Evolutionary conservation across 2,888 invertebrate genomes (phyloP).

Genomic region (Phrixothrix hirtus): DNA sequence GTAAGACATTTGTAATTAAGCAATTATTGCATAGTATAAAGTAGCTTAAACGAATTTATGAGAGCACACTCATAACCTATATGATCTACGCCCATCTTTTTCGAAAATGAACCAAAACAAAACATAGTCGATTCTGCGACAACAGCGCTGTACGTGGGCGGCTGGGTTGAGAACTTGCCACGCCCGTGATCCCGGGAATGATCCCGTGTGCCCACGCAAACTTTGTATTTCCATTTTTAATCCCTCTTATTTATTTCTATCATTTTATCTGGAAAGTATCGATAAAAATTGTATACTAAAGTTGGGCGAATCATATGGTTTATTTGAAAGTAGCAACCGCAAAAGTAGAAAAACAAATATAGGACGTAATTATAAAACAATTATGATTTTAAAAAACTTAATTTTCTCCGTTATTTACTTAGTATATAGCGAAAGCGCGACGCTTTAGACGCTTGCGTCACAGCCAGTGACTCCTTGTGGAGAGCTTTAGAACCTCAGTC

Average conservation of each 20-base stretch:
- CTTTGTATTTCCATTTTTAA: neutral
- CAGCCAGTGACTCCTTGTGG: constrained; percentile 47
- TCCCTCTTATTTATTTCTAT: constrained; percentile 2
- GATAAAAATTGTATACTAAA: no score
- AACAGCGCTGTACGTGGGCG: constrained; percentile 38
- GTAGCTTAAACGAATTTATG: neutral
- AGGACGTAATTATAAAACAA: no score
- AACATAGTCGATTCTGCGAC: constrained; percentile 45
- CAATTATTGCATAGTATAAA: no score
- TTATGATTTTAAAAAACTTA: no score
- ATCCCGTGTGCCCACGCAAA: constrained; percentile 36
- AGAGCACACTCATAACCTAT: constrained; percentile 9
- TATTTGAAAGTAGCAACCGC: neutral
- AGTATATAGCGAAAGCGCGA: constrained; percentile 30
- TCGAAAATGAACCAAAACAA: constrained; percentile 48
- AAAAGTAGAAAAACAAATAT: no score
- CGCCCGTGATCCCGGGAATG: constrained; percentile 44
- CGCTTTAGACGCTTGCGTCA: constrained; percentile 33
- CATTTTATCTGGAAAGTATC: no score
- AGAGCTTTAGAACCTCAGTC: constrained; percentile 50
- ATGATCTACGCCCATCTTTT: constrained; percentile 48
- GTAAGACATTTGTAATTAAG: constrained; percentile 15
- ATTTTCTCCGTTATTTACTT: constrained; percentile 27
- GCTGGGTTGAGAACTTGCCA: constrained; percentile 44
- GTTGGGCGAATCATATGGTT: no score